Percentiles rank a stretch among this genome's conserved stretches.
Conservation (phyloP, 1,140 invertebrate species). For the Aphelinus atriplicis region DNA sequence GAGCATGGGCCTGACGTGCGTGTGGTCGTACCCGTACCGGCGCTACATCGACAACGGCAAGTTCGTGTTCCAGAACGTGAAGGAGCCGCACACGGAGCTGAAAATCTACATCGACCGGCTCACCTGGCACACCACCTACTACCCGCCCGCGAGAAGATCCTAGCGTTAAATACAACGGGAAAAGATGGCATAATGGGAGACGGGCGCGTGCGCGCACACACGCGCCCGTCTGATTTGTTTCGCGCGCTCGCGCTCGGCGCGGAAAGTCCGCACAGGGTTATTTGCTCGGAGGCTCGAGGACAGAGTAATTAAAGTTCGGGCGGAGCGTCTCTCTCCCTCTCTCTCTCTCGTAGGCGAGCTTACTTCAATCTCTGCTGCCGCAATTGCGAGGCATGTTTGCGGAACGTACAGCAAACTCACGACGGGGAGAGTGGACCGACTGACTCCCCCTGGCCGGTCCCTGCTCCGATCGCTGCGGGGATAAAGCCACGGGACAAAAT, state of each 20-base stretch:
- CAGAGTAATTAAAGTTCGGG: slow-evolving; percentile 41
- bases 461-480: no score
- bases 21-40: slow-evolving; percentile 47
- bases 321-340: slow-evolving; percentile 28
- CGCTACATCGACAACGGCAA: slow-evolving; percentile 42
- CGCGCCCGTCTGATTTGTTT: background rate
- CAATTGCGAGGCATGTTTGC: slow-evolving; percentile 38
- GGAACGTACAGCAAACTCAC: slow-evolving; percentile 38
- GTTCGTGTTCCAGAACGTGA: slow-evolving; percentile 48
- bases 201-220: no score
- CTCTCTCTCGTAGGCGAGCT: slow-evolving; percentile 22
- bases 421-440: background rate
- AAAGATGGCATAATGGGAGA: no score
- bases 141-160: background rate
- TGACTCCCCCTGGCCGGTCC: no score
- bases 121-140: background rate
- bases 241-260: background rate
- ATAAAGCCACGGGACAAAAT: no score
- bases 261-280: slow-evolving; percentile 21
- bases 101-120: slow-evolving; percentile 44
- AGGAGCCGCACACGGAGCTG: slow-evolving; percentile 48
- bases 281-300: slow-evolving; percentile 36
- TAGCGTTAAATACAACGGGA: no score
- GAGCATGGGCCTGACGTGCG: slow-evolving; percentile 47
- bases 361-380: slow-evolving; percentile 35